These are phyloP conservation scores for Eupsilia transversa DNA, from an alignment of 2,888 invertebrate species.

Conservation along the genomic window DNA sequence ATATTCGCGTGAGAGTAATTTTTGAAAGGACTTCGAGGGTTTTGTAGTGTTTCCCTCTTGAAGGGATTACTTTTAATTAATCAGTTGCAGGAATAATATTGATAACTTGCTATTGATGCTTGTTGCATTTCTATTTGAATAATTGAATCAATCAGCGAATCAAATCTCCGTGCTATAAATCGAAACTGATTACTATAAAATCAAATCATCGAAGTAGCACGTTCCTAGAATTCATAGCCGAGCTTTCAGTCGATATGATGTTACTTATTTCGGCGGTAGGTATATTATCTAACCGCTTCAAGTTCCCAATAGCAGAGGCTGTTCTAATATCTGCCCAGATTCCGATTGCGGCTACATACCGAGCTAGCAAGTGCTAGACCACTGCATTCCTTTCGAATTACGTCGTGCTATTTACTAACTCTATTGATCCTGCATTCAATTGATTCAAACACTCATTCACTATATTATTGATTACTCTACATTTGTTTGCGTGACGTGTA, in stretches of 20 bases:
- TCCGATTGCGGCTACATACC: slow-evolving; percentile 58
- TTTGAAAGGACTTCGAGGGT: slow-evolving; percentile 7
- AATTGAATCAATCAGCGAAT: neutral
- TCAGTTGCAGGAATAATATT: neutral
- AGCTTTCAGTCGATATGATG: slow-evolving; percentile 4
- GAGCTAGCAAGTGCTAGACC: slow-evolving; percentile 63
- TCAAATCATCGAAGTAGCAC: slow-evolving; percentile 1
- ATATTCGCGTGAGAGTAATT: slow-evolving; percentile 38
- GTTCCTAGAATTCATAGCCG: slow-evolving; percentile 14
- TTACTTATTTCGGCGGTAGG: slow-evolving; percentile 37
- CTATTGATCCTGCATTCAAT: slow-evolving; percentile 74
- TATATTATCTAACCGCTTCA: slow-evolving; percentile 40
- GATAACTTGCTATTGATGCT: neutral
- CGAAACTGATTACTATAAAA: neutral
- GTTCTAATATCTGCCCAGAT: slow-evolving; percentile 56
- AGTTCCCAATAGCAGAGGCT: slow-evolving; percentile 45
- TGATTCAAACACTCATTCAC: slow-evolving; percentile 73
- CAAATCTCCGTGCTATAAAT: neutral
- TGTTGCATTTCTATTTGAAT: neutral
- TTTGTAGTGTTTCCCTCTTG: slow-evolving; percentile 29
- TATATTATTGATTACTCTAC: slow-evolving; percentile 73
- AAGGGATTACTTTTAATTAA: neutral
- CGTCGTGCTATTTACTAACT: slow-evolving; percentile 75
- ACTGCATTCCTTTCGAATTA: slow-evolving; percentile 74
- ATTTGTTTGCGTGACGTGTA: slow-evolving; percentile 71